phyloP scores from a whole-genome alignment of 1,140 invertebrate genomes.

The Euglossa dilemma region DNA sequence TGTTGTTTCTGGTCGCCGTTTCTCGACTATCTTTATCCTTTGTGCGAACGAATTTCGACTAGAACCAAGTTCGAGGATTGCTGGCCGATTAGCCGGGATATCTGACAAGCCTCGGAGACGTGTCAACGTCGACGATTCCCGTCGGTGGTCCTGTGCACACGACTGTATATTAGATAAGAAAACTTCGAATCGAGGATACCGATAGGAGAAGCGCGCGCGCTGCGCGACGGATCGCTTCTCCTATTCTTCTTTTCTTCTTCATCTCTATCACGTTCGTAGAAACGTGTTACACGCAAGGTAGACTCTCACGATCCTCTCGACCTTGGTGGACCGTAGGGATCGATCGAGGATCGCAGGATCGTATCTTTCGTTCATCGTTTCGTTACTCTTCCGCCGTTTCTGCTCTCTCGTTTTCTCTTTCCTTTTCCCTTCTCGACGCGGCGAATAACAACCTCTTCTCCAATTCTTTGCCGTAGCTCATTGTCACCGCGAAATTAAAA shows the following conservation, averaged over 20 bases:
- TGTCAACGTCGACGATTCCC: slow-evolving; percentile 25
- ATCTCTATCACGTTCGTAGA: slow-evolving; percentile 5
- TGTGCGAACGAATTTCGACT: background rate
- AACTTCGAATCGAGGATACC: slow-evolving; percentile 12
- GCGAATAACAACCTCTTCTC: no score
- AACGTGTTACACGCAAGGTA: slow-evolving; percentile 10
- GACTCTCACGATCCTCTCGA: background rate
- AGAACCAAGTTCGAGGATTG: slow-evolving; percentile 13
- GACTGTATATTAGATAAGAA: slow-evolving; percentile 30
- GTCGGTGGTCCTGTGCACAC: slow-evolving; percentile 14
- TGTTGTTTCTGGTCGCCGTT: background rate
- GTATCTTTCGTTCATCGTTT: background rate
- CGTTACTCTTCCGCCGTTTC: background rate
- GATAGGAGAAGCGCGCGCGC: slow-evolving; percentile 9
- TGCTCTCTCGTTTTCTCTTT: background rate
- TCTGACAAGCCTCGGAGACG: slow-evolving; percentile 21
- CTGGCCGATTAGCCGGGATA: background rate
- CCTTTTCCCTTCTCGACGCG: background rate
- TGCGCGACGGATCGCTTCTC: slow-evolving; percentile 1
- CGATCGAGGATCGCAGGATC: slow-evolving; percentile 19
- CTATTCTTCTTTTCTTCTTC: no score
- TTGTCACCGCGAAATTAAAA: background rate
- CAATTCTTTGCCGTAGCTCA: background rate
- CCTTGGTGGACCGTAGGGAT: background rate
- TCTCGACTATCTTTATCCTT: background rate